phyloP scores from a whole-genome alignment of 2,888 invertebrate species.

The Zygogramma bicolorata region DNA sequence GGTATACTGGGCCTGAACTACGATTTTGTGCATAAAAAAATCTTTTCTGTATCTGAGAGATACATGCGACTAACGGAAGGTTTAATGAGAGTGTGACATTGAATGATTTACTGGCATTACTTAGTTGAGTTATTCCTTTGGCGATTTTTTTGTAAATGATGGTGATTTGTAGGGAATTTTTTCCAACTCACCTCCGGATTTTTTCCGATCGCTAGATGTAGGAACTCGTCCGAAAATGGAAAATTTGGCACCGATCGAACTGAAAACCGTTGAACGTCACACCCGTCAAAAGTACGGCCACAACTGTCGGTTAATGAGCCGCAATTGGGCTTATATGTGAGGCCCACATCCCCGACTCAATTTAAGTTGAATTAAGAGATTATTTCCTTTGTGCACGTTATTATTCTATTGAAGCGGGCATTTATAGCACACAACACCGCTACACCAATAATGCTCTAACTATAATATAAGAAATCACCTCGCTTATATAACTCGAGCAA shows the following conservation, averaged over 20 bases:
- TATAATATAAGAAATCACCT: constrained; percentile 45
- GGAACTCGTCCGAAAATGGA: background rate
- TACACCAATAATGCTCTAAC: constrained; percentile 44
- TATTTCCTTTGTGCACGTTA: constrained; percentile 68
- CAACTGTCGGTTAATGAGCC: constrained; percentile 63
- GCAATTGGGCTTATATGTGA: constrained; percentile 67
- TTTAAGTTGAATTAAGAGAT: constrained; percentile 69
- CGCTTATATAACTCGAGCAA: constrained; percentile 43
- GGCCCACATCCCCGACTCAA: constrained; percentile 67
- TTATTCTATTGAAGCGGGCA: constrained; percentile 64
- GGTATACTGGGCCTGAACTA: no score
- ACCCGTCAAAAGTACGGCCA: constrained; percentile 50
- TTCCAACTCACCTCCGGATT: background rate
- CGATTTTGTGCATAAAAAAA: no score
- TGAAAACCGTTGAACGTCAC: constrained; percentile 49
- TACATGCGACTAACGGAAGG: no score
- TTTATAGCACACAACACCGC: constrained; percentile 49
- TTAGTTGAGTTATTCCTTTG: no score
- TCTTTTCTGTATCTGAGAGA: no score
- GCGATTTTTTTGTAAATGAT: background rate
- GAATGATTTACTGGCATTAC: no score
- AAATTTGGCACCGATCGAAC: constrained; percentile 16
- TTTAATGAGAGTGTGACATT: no score
- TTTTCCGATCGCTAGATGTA: background rate
- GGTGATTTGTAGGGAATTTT: background rate